phyloP scores from a whole-genome alignment of 2,888 invertebrate species.

The Resseliella maxima region DNA sequence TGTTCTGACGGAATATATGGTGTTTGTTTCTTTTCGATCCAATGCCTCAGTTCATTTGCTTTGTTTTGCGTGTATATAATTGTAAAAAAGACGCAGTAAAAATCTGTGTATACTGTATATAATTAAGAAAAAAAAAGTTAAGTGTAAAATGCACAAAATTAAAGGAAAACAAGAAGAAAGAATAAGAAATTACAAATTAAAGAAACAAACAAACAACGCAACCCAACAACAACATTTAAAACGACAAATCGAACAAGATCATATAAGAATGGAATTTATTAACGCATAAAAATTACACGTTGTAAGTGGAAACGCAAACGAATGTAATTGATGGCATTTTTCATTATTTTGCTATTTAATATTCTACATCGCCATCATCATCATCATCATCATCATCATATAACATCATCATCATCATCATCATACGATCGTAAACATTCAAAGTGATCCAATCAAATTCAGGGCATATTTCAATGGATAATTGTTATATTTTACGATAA shows the following conservation, averaged over 20 bases:
- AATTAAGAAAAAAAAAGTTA: too few species aligned
- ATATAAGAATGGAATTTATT: conserved; percentile 15
- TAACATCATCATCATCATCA: too few species aligned
- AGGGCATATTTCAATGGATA: conserved; percentile 19
- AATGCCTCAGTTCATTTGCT: too few species aligned
- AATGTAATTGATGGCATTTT: conserved; percentile 1
- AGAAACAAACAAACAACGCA: background rate
- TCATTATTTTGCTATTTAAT: background rate
- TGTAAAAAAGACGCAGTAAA: too few species aligned
- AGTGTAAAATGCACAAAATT: too few species aligned
- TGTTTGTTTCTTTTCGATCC: too few species aligned
- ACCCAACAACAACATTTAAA: background rate
- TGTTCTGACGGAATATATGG: too few species aligned
- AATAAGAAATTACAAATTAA: background rate
- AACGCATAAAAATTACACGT: background rate
- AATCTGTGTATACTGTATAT: too few species aligned
- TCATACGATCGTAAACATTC: too few species aligned
- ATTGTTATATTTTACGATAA: background rate
- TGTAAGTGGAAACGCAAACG: background rate
- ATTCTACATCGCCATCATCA: background rate
- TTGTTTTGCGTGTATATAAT: too few species aligned
- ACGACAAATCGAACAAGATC: conserved; percentile 6
- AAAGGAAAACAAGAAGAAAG: background rate
- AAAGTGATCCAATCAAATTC: background rate
- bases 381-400: too few species aligned